Evolutionary conservation across 1,140 invertebrate species (phyloP), one percentile per base, ranked within the genome.

Genomic region (Heliconius hermathena): DNA sequence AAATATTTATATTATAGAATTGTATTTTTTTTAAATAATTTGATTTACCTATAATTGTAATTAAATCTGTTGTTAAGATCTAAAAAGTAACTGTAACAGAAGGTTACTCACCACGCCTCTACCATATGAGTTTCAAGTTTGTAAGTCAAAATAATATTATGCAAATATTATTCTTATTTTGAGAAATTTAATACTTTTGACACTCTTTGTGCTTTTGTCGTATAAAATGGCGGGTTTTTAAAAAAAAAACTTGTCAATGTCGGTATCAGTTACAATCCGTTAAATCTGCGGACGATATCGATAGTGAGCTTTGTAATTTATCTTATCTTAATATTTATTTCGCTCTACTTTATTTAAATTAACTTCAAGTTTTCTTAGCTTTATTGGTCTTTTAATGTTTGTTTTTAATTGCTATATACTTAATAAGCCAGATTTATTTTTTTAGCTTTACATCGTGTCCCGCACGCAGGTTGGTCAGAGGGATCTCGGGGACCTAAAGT

Each of bases 131-230:
- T 29, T 66, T 66, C 8, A 29, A 66, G 26, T 66, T 66, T 29
- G 22, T 66, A 29, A 66, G 60, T 26, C 26, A 66, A 66, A 66
- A 66, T 66, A 16, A 26, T 66, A 66, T 66, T 66, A 29, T 66
- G 60, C 26, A 66, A 66, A 66, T 66, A 29, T 66, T 66, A 66
- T 66, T 66, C 60, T 3, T 29, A 66, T 66, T 66, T 66, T 29
- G 26, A 5, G 60, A 29, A 66, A 66, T 66, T 66, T 66, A 29
- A 66, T 29, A 66, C 60, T 13, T 66, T 66, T 66, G 60, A 66
- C 60, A 66, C 60, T 66, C 22, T 66, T 66, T 66, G 60, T 29
- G 60, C 11, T 66, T 60, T 46, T 60, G 22, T 60, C 60, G 60
- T 16, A 66, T 13, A 66, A 66, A 66, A 26, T 29, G 9, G 26